phyloP scores from a whole-genome alignment of 2,888 invertebrate genomes.

The Lottia gigantea region DNA sequence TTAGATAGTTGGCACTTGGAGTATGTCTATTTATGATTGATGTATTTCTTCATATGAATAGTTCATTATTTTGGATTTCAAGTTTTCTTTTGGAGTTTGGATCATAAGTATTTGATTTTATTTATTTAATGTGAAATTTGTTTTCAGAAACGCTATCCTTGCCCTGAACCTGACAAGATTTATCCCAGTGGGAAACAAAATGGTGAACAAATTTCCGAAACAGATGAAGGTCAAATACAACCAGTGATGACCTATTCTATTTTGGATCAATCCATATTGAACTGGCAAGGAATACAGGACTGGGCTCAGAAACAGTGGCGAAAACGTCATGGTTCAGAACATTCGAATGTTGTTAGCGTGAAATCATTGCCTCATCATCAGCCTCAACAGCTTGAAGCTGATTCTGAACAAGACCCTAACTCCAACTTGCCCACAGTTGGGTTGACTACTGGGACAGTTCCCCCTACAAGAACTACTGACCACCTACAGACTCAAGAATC shows the following conservation, averaged over 20 bases:
- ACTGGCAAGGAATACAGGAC: conserved; percentile 66
- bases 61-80: too few relatives aligned
- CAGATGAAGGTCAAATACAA: conserved; percentile 42
- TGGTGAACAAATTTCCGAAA: conserved; percentile 35
- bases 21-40: too few relatives aligned
- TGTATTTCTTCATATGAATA: too few relatives aligned
- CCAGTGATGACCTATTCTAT: conserved; percentile 61
- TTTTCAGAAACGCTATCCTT: conserved; percentile 31
- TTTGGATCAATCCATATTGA: conserved; percentile 65
- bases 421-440: conserved; percentile 21
- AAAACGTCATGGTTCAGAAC: conserved; percentile 53
- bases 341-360: conserved; percentile 25
- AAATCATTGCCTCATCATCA: neutral
- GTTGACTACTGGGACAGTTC: conserved; percentile 31
- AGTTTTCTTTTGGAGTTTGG: too few relatives aligned
- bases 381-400: neutral
- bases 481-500: neutral
- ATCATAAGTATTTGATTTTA: too few relatives aligned
- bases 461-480: conserved; percentile 20
- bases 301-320: conserved; percentile 67
- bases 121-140: too few relatives aligned
- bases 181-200: conserved; percentile 46
- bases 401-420: neutral
- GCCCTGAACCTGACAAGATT: conserved; percentile 31
- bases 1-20: too few relatives aligned